These are phyloP conservation scores for Rhinichthys klamathensis DNA, from an alignment of 2,113 vertebrate species.

Conservation along the genomic window DNA sequence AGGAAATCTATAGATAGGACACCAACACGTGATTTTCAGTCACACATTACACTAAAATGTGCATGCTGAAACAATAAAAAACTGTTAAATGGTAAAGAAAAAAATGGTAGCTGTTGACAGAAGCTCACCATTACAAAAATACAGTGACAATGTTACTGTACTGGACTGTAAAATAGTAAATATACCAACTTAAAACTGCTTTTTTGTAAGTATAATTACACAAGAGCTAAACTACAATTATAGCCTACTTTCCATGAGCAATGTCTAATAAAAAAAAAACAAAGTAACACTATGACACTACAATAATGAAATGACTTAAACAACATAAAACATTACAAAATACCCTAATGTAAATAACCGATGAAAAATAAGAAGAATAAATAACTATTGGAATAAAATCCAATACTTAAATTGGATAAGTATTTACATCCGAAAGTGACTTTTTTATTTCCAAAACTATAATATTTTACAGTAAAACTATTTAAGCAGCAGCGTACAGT, in stretches of 20 bases:
- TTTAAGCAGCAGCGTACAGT: not conserved
- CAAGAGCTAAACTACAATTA: not conserved
- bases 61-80: not conserved
- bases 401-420: not conserved
- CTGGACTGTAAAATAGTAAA: not conserved
- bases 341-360: not conserved
- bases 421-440: not conserved
- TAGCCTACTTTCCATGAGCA: no score
- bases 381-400: not conserved
- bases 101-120: not conserved
- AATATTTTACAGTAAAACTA: not conserved
- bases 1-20: not conserved
- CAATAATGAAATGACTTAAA: not conserved
- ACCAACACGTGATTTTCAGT: not conserved
- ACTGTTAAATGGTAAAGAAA: not conserved
- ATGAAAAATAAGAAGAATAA: not conserved
- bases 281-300: not conserved
- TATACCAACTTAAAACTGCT: not conserved
- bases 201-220: not conserved
- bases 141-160: not conserved
- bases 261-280: not conserved
- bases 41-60: not conserved
- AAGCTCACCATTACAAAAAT: not conserved
- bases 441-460: not conserved
- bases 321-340: not conserved